phyloP scores from a whole-genome alignment of 1,140 invertebrate species.

The Druon quercuslanigerum region DNA sequence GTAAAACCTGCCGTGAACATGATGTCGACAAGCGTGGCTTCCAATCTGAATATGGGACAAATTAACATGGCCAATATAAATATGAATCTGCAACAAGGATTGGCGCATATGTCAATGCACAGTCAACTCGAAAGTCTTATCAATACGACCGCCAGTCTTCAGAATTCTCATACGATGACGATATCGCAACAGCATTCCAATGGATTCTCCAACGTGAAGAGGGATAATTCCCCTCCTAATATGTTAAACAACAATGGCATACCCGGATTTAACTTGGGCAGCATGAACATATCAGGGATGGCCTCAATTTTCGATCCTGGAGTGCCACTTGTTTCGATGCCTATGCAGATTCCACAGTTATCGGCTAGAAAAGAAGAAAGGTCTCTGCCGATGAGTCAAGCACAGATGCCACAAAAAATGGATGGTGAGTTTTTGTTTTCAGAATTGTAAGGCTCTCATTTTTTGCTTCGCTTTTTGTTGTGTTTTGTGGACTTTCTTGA shows the following conservation, averaged over 20 bases:
- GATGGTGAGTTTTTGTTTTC: slow-evolving; percentile 66
- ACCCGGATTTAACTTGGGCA: slow-evolving; percentile 64
- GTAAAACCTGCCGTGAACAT: slow-evolving; percentile 66
- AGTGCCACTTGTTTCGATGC: slow-evolving; percentile 72
- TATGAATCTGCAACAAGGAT: slow-evolving; percentile 63
- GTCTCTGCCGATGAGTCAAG: slow-evolving; percentile 62
- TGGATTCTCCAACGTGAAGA: slow-evolving; percentile 72
- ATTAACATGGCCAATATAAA: slow-evolving; percentile 65
- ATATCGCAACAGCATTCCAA: slow-evolving; percentile 72
- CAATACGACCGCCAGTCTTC: slow-evolving; percentile 55
- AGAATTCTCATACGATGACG: slow-evolving; percentile 64
- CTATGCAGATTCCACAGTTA: slow-evolving; percentile 73
- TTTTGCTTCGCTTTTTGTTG: slow-evolving; percentile 32
- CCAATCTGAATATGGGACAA: slow-evolving; percentile 64
- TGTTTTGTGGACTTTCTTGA: not conserved
- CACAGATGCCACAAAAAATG: slow-evolving; percentile 68
- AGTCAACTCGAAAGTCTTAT: slow-evolving; percentile 69
- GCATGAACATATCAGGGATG: slow-evolving; percentile 74
- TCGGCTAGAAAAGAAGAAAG: slow-evolving; percentile 77
- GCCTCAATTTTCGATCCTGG: slow-evolving; percentile 82
- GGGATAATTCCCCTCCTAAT: slow-evolving; percentile 73
- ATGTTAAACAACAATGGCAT: slow-evolving; percentile 76
- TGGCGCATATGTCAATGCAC: slow-evolving; percentile 63
- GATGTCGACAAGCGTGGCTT: slow-evolving; percentile 63
- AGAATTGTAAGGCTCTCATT: not conserved